A percentile compares a stretch with the other conserved stretches of the same genome.
phyloP scores from a whole-genome alignment of 2,888 invertebrate genomes.

The Cryptus viduatorius region DNA sequence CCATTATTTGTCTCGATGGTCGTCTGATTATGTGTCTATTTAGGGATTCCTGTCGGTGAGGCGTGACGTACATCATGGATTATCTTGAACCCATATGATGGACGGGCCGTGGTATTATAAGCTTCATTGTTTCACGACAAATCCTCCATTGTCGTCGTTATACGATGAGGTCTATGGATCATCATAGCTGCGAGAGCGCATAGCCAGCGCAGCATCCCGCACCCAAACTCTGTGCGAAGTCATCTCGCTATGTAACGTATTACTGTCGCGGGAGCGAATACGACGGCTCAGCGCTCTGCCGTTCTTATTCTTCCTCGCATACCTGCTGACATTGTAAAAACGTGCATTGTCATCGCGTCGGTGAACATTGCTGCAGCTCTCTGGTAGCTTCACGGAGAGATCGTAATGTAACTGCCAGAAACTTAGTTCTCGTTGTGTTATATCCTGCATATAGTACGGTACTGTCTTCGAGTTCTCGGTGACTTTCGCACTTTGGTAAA shows the following conservation, averaged over 20 bases:
- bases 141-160: conserved; percentile 60
- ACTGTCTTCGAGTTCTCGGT: conserved; percentile 29
- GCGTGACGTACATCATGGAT: conserved; percentile 52
- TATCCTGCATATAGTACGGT: conserved; percentile 8
- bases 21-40: background rate
- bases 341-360: conserved; percentile 31
- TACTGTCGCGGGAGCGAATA: background rate
- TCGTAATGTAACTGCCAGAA: conserved; percentile 26
- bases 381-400: conserved; percentile 1
- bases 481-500: conserved; percentile 52
- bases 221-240: conserved; percentile 6
- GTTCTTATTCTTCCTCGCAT: conserved; percentile 7
- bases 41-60: conserved; percentile 12
- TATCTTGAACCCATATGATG: conserved; percentile 42
- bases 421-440: conserved; percentile 30
- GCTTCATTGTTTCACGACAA: conserved; percentile 65
- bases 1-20: background rate
- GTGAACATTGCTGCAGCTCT: background rate
- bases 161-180: conserved; percentile 51
- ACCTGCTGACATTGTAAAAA: conserved; percentile 39
- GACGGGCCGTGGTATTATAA: conserved; percentile 48
- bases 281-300: background rate
- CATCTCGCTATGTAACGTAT: background rate
- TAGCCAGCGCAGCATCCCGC: conserved; percentile 25
- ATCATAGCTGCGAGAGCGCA: conserved; percentile 2